Evolutionary conservation across 2,113 vertebrate species (phyloP).

Genomic region (Pteronura brasiliensis): DNA sequence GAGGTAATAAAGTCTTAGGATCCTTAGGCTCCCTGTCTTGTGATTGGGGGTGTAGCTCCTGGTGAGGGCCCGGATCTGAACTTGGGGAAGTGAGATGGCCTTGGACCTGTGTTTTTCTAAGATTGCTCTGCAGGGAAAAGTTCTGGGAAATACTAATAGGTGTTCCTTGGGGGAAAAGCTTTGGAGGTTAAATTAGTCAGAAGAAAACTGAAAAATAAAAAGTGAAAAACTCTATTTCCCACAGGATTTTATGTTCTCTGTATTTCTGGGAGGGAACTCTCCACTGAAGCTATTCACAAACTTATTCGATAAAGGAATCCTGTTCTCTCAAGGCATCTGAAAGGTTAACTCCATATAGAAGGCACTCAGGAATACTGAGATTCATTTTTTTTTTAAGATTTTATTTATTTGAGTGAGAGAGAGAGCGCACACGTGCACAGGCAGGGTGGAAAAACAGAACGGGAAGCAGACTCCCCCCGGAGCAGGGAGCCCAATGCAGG

Average conservation of each 20-base stretch:
- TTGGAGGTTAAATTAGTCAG: not conserved
- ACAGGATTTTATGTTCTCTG: not conserved
- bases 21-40: not conserved
- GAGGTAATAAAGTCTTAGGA: not conserved
- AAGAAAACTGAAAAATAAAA: not conserved
- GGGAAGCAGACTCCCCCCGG: not conserved
- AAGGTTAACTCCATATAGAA: not conserved
- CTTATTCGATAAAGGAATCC: not conserved
- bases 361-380: not conserved
- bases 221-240: not conserved
- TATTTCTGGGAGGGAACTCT: not conserved
- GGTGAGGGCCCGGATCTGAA: not conserved
- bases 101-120: not conserved
- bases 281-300: not conserved
- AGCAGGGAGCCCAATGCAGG: not conserved
- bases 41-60: not conserved
- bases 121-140: not conserved
- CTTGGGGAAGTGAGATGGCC: accelerated
- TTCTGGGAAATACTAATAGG: not conserved
- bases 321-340: not conserved
- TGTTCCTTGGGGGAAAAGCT: not conserved
- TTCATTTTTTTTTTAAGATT: not conserved
- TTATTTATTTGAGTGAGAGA: not conserved
- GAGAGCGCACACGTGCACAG: not conserved
- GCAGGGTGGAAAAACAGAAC: not conserved